Percentiles rank a stretch among this genome's conserved stretches.
These are phyloP conservation scores for Hemitrygon akajei DNA, from an alignment of 2,797 vertebrate genomes.

Conservation along the genomic window DNA sequence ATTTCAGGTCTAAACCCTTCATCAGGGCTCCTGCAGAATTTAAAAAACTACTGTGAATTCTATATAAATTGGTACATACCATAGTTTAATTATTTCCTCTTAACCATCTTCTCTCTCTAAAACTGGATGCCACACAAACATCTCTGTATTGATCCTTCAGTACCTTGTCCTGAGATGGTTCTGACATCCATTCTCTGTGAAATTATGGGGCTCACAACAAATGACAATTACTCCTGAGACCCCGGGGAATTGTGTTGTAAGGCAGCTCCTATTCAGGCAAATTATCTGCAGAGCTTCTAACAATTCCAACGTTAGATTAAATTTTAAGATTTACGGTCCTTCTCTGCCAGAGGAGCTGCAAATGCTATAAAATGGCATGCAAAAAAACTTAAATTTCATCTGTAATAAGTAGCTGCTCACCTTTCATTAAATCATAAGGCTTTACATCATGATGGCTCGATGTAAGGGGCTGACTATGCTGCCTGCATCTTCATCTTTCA, in stretches of 20 bases:
- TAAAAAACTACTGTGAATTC: neutral
- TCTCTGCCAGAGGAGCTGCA: conserved; percentile 1
- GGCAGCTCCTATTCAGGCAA: neutral
- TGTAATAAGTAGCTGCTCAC: neutral
- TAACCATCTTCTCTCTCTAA: neutral
- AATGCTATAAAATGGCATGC: conserved; percentile 13
- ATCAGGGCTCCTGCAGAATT: too few relatives aligned
- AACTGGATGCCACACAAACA: too few relatives aligned
- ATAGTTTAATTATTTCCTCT: too few relatives aligned
- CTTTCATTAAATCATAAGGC: neutral
- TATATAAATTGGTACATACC: neutral
- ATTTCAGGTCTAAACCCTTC: too few relatives aligned
- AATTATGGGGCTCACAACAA: conserved; percentile 24
- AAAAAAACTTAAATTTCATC: conserved; percentile 1
- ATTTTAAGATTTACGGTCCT: conserved; percentile 23
- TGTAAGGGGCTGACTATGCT: neutral
- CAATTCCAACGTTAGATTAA: conserved; percentile 24
- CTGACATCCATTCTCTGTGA: conserved; percentile 11
- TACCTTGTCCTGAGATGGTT: neutral
- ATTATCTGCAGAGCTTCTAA: conserved; percentile 29
- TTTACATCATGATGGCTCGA: neutral
- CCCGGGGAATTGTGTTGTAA: conserved; percentile 14
- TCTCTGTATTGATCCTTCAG: neutral
- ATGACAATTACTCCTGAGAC: conserved; percentile 28
- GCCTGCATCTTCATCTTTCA: neutral